Base-by-base conservation (phyloP, 2,113 vertebrate species). In the Lanius collurio region DNA sequence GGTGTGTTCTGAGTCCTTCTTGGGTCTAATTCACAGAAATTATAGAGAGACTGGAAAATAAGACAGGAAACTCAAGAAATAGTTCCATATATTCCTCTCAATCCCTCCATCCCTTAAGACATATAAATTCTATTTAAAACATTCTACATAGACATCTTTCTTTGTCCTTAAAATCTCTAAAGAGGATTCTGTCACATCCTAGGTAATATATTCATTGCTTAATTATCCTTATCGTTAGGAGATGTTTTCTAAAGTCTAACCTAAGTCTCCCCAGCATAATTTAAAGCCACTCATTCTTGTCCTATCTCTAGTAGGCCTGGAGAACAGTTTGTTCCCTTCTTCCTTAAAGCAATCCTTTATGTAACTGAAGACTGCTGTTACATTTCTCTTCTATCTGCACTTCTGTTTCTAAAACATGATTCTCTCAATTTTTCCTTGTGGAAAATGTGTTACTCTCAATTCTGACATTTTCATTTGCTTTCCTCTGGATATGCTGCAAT, bases 211-310 rank as follows among this genome's bases (percentile, higher is more conserved):
- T 83, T 90, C 15, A 81, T 67, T 83, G 42, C 71, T 92, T 92
- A 83, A 95, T 92, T 93, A 93, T 57, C 49, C 85, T 92, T 90
- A 90, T 70, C 42, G 63, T 77, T 74, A 83, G 50, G 55, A 89
- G 26, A 78, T 67, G 64, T 62, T 97, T 95, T 39, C 55, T 78
- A 56, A 94, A 89, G 56, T 80, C 70, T 83, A 93, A 79, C 50
- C 20, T 42, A 80, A 65, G 64, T 92, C 42, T 94, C 55, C 35
- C 50, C 30, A 42, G 56, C 83, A 78, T 56, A 94, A 81, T 92
- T 90, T 90, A 81, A 88, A 86, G 50, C 39, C 33, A 63, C 33
- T 92, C 33, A 41, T 67, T 95, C 73, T 90, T 73, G 59, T 73
- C 50, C 85, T 90, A 17, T 46, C 46, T 71, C 62, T 59, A 63